phyloP scores from a whole-genome alignment of 2,797 vertebrate genomes.

The Amblyraja radiata region DNA sequence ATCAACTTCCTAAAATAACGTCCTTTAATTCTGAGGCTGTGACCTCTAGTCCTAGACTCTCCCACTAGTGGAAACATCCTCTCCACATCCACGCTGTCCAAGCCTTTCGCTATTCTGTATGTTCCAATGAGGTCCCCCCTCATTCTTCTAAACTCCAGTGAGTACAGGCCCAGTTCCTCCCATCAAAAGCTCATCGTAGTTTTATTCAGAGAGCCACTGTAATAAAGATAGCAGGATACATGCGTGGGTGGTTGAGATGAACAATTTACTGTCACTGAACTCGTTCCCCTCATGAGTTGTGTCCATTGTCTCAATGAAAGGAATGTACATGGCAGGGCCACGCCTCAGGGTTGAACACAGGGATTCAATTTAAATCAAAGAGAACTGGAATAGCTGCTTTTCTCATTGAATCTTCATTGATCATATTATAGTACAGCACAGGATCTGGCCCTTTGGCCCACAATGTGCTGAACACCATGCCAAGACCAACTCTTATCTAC shows the following conservation, averaged over 20 bases:
- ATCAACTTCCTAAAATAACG: no score
- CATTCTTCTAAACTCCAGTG: no score
- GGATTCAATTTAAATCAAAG: neutral
- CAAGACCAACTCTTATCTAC: no score
- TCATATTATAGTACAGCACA: neutral
- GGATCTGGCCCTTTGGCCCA: no score
- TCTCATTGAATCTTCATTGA: neutral
- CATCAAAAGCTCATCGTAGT: neutral
- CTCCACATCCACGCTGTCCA: no score
- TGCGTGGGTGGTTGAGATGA: neutral
- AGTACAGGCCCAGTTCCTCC: no score
- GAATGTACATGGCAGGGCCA: neutral
- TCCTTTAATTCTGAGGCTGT: no score
- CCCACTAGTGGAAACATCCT: no score
- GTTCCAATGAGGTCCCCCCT: no score
- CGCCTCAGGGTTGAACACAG: neutral
- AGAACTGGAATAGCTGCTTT: neutral
- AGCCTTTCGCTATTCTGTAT: no score
- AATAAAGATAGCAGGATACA: neutral
- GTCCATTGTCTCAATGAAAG: neutral
- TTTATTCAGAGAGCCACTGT: neutral
- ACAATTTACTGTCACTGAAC: neutral
- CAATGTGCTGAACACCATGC: no score
- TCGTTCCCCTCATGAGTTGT: neutral
- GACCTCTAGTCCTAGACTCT: no score